Evolutionary conservation across 2,113 vertebrate species (phyloP).

Genomic region (Sapajus apella): DNA sequence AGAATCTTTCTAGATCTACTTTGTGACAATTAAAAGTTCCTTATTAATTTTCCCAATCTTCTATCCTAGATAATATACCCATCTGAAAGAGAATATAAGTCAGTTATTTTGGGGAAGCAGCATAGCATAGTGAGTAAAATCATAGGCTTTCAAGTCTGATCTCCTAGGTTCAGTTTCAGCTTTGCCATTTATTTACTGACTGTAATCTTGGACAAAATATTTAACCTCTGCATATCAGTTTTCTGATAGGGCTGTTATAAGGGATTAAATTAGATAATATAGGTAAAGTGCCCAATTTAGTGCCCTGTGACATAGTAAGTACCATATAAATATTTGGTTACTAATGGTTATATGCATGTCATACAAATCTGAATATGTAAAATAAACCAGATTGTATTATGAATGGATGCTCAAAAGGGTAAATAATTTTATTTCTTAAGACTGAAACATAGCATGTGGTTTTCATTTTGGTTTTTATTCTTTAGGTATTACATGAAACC

Average conservation of each 20-base stretch:
- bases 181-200: neutral
- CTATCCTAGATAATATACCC: neutral
- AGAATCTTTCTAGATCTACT: neutral
- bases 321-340: neutral
- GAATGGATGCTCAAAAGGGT: constrained; percentile 1
- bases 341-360: neutral
- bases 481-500: constrained; percentile 91
- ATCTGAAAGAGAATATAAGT: neutral
- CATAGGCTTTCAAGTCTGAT: neutral
- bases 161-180: neutral
- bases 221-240: neutral
- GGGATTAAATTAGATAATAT: neutral
- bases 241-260: neutral
- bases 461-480: constrained; percentile 61
- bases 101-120: neutral
- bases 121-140: neutral
- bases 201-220: neutral
- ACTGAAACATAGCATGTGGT: constrained; percentile 10
- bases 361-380: neutral
- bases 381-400: neutral
- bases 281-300: neutral
- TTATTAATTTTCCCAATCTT: neutral
- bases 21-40: neutral
- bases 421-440: constrained; percentile 21
- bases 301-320: neutral